Percentiles rank a stretch among this genome's conserved stretches.
phyloP scores from a whole-genome alignment of 1,140 invertebrate genomes.

The Pseudachorutes palmiensis region DNA sequence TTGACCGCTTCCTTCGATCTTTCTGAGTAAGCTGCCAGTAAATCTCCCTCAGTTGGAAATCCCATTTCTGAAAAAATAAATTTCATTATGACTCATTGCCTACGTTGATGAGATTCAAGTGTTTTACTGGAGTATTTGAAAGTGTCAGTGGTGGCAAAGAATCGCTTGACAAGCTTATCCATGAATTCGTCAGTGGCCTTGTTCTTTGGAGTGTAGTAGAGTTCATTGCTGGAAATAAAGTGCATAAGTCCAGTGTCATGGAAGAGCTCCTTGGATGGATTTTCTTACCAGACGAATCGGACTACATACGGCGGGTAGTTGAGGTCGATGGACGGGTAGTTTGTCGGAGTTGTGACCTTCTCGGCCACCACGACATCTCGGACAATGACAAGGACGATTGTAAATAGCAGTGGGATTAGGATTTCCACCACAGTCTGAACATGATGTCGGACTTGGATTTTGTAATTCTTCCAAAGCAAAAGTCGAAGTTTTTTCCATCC shows the following conservation, averaged over 20 bases:
- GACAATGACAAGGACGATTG: conserved; percentile 33
- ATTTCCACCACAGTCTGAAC: conserved; percentile 53
- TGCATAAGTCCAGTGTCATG: too few species aligned
- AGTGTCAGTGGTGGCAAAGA: conserved; percentile 17
- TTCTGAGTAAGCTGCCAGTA: conserved; percentile 22
- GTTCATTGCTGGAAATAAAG: conserved; percentile 30
- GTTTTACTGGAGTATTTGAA: conserved; percentile 29
- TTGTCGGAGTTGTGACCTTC: conserved; percentile 20
- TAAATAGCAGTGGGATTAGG: conserved; percentile 40
- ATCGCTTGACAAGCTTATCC: conserved; percentile 28
- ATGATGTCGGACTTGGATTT: conserved; percentile 64
- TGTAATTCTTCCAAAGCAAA: conserved; percentile 78
- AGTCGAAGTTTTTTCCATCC: conserved; percentile 46
- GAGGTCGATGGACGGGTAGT: conserved; percentile 28
- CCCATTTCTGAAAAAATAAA: conserved; percentile 27
- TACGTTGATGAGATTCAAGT: not conserved
- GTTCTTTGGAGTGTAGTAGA: conserved; percentile 35
- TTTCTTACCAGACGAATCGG: conserved; percentile 40
- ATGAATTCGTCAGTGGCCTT: conserved; percentile 28
- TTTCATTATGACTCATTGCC: too few species aligned
- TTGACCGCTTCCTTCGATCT: not conserved
- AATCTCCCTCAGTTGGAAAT: conserved; percentile 26
- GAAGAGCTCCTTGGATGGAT: too few species aligned
- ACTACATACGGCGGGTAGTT: conserved; percentile 40
- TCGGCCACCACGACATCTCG: conserved; percentile 29